Evolutionary conservation across 2,797 vertebrate species (phyloP).

Genomic region (Chaunax sp.): DNA sequence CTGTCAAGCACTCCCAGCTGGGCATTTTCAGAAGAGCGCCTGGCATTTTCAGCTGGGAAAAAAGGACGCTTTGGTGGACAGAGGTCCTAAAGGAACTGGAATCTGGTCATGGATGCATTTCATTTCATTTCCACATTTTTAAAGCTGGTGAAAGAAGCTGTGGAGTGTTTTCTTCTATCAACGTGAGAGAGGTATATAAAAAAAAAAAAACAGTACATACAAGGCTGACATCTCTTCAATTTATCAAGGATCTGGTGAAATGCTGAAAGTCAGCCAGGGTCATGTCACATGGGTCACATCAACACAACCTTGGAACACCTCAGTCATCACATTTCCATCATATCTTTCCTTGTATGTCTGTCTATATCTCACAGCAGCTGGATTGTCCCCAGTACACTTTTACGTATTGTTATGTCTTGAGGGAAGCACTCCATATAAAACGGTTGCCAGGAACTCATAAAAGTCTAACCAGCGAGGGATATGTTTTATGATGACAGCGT

Average conservation of each 20-base stretch:
- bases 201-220: conserved; percentile 6
- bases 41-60: too few relatives aligned
- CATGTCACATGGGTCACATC: conserved; percentile 15
- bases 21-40: too few relatives aligned
- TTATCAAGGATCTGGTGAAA: conserved; percentile 31
- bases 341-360: conserved; percentile 13
- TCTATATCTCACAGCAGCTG: conserved; percentile 4
- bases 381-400: conserved; percentile 27
- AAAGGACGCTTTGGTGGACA: too few relatives aligned
- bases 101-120: too few relatives aligned
- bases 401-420: conserved; percentile 51
- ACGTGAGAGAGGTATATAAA: background rate
- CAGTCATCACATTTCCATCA: conserved; percentile 38
- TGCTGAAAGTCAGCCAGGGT: conserved; percentile 32
- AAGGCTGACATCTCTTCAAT: conserved; percentile 7
- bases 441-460: conserved; percentile 41
- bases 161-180: conserved; percentile 7
- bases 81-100: too few relatives aligned
- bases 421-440: conserved; percentile 45
- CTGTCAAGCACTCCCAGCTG: too few relatives aligned
- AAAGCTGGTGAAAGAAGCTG: background rate
- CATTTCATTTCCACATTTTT: background rate
- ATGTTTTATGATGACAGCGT: conserved; percentile 43
- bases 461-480: conserved; percentile 31
- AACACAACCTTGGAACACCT: conserved; percentile 24